Evolutionary conservation across 2,888 invertebrate species (phyloP).

Genomic region (Parasteatoda lunata): DNA sequence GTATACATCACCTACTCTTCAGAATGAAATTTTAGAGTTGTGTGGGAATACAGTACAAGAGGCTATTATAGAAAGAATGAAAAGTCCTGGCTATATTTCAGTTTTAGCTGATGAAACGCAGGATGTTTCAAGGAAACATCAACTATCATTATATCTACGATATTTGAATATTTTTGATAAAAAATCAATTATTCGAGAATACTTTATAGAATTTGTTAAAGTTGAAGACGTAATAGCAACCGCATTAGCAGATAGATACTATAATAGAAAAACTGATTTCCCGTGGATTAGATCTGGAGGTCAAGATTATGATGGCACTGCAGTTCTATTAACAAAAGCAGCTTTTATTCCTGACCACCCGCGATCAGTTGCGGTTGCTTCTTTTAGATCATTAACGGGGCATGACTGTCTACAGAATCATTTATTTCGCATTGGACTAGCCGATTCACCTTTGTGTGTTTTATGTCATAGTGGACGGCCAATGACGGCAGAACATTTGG

Average conservation of each 20-base stretch:
- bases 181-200: conserved; percentile 10
- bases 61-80: background rate
- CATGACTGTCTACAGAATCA: too few species aligned
- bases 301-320: conserved; percentile 12
- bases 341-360: too few species aligned
- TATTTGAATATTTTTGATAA: background rate
- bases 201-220: background rate
- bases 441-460: too few species aligned
- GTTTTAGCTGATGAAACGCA: conserved; percentile 9
- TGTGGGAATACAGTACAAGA: conserved; percentile 12
- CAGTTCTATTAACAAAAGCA: too few species aligned
- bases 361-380: too few species aligned
- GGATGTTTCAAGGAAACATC: conserved; percentile 6
- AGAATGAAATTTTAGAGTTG: conserved; percentile 23
- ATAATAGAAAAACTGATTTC: background rate
- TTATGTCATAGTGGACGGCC: too few species aligned
- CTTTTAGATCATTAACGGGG: too few species aligned
- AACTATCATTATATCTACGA: background rate
- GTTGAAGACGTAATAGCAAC: background rate
- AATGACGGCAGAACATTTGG: too few species aligned
- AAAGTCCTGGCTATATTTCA: background rate
- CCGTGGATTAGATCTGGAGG: background rate
- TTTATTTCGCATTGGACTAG: too few species aligned
- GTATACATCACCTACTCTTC: conserved; percentile 15
- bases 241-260: background rate